A percentile compares a stretch with the other conserved stretches of the same genome.
phyloP scores from a whole-genome alignment of 1,140 invertebrate genomes.

The Bombyx mandarina region DNA sequence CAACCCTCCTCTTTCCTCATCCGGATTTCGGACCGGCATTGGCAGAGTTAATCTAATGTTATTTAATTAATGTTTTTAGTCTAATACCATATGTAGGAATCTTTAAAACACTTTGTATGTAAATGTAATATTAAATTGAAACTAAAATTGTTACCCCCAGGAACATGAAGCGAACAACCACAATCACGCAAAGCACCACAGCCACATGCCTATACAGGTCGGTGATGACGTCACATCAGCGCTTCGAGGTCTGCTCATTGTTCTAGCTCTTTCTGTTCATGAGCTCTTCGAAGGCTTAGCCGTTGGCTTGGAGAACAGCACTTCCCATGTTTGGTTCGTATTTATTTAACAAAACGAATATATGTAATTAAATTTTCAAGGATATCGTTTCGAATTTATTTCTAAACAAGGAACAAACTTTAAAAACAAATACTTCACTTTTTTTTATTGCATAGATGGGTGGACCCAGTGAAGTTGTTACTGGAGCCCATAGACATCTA shows the following conservation, averaged over 20 bases:
- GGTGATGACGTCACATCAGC: constrained; percentile 77
- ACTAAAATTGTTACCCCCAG: constrained; percentile 18
- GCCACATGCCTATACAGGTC: constrained; percentile 54
- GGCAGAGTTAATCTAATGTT: too few species aligned
- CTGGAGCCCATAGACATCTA: too few species aligned
- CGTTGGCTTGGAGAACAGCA: constrained; percentile 83
- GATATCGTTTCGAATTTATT: constrained; percentile 19
- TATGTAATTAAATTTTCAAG: constrained; percentile 1
- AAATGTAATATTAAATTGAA: background rate
- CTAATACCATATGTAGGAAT: too few species aligned
- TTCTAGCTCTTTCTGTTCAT: constrained; percentile 90
- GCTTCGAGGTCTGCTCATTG: constrained; percentile 82
- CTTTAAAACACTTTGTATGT: background rate
- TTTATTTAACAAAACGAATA: background rate
- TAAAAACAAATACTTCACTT: too few species aligned
- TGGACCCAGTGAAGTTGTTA: too few species aligned
- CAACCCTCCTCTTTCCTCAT: too few species aligned
- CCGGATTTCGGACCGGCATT: too few species aligned
- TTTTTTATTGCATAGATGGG: too few species aligned
- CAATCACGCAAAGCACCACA: constrained; percentile 69
- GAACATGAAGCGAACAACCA: constrained; percentile 44
- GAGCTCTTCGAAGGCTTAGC: constrained; percentile 94
- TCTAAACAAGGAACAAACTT: too few species aligned
- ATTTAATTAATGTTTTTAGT: too few species aligned
- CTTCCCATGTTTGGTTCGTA: constrained; percentile 78